Percentiles rank a stretch among this genome's conserved stretches.
These are phyloP conservation scores for Actinostola sp. DNA, from an alignment of 92 coral and sea anemone species.

Conservation along the genomic window DNA sequence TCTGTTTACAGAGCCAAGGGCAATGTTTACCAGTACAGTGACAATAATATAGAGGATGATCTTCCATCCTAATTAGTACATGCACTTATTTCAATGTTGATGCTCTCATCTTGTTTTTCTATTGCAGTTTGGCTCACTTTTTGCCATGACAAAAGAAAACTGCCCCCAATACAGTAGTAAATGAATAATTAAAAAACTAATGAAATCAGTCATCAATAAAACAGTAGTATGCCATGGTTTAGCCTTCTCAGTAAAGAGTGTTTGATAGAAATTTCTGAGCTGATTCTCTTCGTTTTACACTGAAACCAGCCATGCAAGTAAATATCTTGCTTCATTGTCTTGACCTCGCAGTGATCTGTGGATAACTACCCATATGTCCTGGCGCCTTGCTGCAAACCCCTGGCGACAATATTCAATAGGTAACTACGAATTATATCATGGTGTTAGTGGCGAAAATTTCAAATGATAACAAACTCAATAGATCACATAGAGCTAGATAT, in stretches of 20 bases:
- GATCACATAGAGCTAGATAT: no score
- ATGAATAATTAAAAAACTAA: not conserved
- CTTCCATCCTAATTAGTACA: conserved; percentile 66
- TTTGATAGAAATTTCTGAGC: conserved; percentile 64
- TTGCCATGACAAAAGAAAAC: conserved; percentile 71
- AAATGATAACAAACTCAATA: not conserved
- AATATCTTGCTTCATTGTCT: conserved; percentile 73
- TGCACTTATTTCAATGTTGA: conserved; percentile 57
- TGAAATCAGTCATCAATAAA: not conserved
- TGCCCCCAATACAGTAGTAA: conserved; percentile 14
- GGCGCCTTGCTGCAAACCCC: conserved; percentile 81
- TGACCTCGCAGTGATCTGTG: conserved; percentile 69
- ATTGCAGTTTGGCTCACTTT: conserved; percentile 40
- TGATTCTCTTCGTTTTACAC: conserved; percentile 54
- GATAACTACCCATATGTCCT: conserved; percentile 63
- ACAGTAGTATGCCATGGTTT: not conserved
- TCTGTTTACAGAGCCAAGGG: not conserved
- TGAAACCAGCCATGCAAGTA: conserved; percentile 61
- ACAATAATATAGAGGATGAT: not conserved
- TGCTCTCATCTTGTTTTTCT: conserved; percentile 55
- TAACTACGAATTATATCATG: not conserved
- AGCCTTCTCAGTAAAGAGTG: conserved; percentile 71
- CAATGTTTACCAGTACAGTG: not conserved
- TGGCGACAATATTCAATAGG: conserved; percentile 14
- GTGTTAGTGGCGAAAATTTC: not conserved